Conservation (phyloP, 2,888 invertebrate genomes). For the Sphaeridia pumilis region DNA sequence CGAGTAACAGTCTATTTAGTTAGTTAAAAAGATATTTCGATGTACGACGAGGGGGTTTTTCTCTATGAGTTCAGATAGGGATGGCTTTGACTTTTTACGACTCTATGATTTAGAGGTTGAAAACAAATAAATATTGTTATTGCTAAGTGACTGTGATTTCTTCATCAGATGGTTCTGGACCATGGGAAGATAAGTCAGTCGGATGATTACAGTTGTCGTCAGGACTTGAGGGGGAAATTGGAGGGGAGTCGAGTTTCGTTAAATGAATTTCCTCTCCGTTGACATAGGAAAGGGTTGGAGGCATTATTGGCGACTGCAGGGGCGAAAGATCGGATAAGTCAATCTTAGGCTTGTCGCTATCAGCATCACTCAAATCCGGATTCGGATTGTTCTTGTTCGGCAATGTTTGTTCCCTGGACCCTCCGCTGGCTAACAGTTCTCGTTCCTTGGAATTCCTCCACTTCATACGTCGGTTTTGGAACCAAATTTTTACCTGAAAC, state of each 20-base stretch:
- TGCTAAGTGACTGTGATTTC: slow-evolving; percentile 19
- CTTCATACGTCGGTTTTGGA: slow-evolving; percentile 97
- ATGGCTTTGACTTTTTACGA: too few relatives aligned
- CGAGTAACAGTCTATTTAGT: too few relatives aligned
- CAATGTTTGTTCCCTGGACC: slow-evolving; percentile 85
- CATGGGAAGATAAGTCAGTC: slow-evolving; percentile 16
- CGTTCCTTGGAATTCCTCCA: slow-evolving; percentile 97
- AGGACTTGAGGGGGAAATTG: slow-evolving; percentile 14
- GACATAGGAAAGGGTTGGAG: slow-evolving; percentile 18
- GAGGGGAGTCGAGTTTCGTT: slow-evolving; percentile 22
- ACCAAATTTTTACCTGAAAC: slow-evolving; percentile 82
- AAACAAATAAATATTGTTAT: slow-evolving; percentile 10
- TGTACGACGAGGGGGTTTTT: too few relatives aligned
- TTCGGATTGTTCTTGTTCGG: slow-evolving; percentile 59
- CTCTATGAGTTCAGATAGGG: too few relatives aligned
- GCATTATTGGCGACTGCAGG: slow-evolving; percentile 42
- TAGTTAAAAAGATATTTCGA: too few relatives aligned
- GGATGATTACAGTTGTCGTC: slow-evolving; percentile 3
- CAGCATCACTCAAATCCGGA: slow-evolving; percentile 45
- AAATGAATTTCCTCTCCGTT: slow-evolving; percentile 23
- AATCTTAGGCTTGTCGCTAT: slow-evolving; percentile 61
- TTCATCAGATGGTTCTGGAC: slow-evolving; percentile 15
- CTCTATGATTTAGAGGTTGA: too few relatives aligned
- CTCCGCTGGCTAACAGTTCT: slow-evolving; percentile 82
- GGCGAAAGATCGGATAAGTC: slow-evolving; percentile 49